Conservation (phyloP, 2,888 invertebrate genomes). For the Allacma fusca region DNA sequence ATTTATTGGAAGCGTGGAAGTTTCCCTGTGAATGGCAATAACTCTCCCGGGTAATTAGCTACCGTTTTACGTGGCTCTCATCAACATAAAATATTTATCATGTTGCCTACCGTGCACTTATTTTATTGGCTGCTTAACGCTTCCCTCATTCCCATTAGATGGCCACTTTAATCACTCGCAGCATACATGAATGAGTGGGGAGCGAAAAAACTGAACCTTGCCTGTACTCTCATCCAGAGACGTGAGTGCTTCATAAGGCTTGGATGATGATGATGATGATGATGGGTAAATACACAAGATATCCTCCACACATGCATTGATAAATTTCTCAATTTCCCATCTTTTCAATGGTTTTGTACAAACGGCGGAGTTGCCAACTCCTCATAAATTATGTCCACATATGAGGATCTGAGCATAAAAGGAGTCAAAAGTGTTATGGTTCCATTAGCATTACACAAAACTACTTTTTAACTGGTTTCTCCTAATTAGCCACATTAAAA, state of each 20-base stretch:
- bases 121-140: constrained; percentile 28
- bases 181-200: no score
- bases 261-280: no score
- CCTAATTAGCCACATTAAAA: constrained; percentile 31
- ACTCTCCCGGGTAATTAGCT: constrained; percentile 53
- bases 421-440: no score
- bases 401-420: no score
- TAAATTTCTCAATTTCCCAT: constrained; percentile 22
- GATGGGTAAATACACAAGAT: no score
- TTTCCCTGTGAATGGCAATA: constrained; percentile 36
- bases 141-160: neutral
- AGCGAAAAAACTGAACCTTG: no score
- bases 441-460: no score
- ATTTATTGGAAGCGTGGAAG: constrained; percentile 17
- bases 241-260: no score
- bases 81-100: constrained; percentile 42
- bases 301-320: no score
- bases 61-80: constrained; percentile 47
- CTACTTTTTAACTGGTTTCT: constrained; percentile 13
- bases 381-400: no score
- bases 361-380: neutral
- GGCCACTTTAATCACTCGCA: no score
- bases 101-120: constrained; percentile 17
- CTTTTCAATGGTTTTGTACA: neutral
- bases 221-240: no score